These are phyloP conservation scores for Zenarchopterus dispar DNA, from an alignment of 2,797 vertebrate genomes.

Conservation along the genomic window DNA sequence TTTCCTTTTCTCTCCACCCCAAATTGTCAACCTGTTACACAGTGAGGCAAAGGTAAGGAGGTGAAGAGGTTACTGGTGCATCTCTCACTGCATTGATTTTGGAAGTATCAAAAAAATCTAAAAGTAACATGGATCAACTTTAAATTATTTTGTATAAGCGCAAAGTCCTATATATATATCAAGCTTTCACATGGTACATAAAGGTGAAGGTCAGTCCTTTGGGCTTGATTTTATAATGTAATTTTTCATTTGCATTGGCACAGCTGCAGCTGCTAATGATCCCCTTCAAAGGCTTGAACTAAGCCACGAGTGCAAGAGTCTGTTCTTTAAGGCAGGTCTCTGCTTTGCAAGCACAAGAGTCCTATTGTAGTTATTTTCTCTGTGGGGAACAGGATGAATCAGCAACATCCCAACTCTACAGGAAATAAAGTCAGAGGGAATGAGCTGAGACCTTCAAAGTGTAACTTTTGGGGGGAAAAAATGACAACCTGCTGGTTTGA, in stretches of 20 bases:
- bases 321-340: conserved; percentile 44
- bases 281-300: conserved; percentile 56
- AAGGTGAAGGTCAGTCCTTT: background rate
- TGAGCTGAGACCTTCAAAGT: conserved; percentile 59
- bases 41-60: conserved; percentile 25
- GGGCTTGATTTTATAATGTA: conserved; percentile 26
- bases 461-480: conserved; percentile 41
- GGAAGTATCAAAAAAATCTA: background rate
- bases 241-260: conserved; percentile 25
- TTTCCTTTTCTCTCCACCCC: conserved; percentile 32
- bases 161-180: background rate
- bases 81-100: conserved; percentile 11
- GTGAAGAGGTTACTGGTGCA: conserved; percentile 42
- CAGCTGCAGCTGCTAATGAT: conserved; percentile 46
- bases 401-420: conserved; percentile 58
- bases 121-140: background rate
- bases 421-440: conserved; percentile 39
- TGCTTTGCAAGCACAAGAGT: conserved; percentile 55
- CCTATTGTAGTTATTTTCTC: conserved; percentile 58
- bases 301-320: conserved; percentile 52
- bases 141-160: conserved; percentile 14
- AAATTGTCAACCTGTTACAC: conserved; percentile 28
- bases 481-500: conserved; percentile 54
- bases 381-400: conserved; percentile 58
- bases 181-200: background rate